Evolutionary conservation across 2,113 vertebrate species (phyloP).

Genomic region (Colistium nudipinnis): DNA sequence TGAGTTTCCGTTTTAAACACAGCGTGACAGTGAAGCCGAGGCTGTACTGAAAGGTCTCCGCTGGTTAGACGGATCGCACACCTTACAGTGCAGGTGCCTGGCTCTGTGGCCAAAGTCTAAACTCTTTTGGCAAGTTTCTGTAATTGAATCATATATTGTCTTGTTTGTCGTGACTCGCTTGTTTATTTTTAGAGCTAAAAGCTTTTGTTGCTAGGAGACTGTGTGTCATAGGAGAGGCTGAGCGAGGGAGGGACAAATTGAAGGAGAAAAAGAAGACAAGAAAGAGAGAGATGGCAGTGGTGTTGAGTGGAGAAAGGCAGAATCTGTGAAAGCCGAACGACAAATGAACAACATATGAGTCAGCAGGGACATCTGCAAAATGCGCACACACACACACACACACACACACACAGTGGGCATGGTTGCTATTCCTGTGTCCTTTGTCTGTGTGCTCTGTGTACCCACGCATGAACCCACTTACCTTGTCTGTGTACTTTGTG

Average conservation of each 20-base stretch:
- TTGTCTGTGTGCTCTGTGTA: constrained; percentile 66
- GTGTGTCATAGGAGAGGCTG: constrained; percentile 66
- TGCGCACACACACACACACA: constrained; percentile 36
- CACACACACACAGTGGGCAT: constrained; percentile 53
- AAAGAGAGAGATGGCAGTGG: constrained; percentile 46
- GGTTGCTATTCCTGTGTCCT: constrained; percentile 72
- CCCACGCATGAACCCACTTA: constrained; percentile 78
- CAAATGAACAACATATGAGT: constrained; percentile 76
- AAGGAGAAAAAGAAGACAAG: constrained; percentile 40
- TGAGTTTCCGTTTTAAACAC: not conserved
- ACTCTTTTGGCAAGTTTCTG: constrained; percentile 56
- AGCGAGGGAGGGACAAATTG: constrained; percentile 58
- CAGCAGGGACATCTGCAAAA: constrained; percentile 77
- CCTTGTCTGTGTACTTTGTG: constrained; percentile 53
- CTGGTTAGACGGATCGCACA: constrained; percentile 14
- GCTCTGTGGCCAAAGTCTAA: constrained; percentile 22
- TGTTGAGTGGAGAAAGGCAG: constrained; percentile 67
- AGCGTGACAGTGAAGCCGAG: not conserved
- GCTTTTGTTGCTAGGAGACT: constrained; percentile 84
- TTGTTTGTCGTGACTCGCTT: constrained; percentile 71
- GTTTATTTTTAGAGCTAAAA: constrained; percentile 81
- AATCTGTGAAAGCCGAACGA: constrained; percentile 77
- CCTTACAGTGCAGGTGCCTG: constrained; percentile 25
- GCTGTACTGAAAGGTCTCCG: not conserved
- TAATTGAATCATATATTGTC: constrained; percentile 73